Conservation (phyloP, 2,888 invertebrate species). For the Pristionchus maxplancki region DNA sequence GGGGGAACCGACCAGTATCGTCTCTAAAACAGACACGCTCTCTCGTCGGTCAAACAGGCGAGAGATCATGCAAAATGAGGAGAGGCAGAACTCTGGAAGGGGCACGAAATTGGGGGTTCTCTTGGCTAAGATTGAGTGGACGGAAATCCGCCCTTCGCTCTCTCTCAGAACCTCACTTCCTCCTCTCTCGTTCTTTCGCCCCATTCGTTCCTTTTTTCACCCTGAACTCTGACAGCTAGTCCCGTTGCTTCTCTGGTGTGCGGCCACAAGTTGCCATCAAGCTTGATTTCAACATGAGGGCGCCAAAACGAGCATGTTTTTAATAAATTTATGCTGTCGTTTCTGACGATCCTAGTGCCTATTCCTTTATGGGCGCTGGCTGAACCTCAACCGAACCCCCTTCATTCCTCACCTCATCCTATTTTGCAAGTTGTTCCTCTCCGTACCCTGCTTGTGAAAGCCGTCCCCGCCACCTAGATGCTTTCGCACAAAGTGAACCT, state of each 20-base stretch:
- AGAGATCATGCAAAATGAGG: not conserved
- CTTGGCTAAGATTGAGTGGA: not conserved
- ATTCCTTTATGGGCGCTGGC: too few species aligned
- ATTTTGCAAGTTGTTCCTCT: too few species aligned
- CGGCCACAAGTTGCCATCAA: too few species aligned
- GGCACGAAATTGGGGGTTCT: not conserved
- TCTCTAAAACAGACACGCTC: not conserved
- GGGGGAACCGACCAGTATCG: not conserved
- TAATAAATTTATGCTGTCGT: too few species aligned
- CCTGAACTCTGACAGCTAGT: not conserved
- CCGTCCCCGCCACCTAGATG: not conserved
- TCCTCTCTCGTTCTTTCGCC: not conserved
- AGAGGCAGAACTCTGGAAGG: not conserved
- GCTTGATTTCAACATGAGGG: too few species aligned
- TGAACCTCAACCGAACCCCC: too few species aligned
- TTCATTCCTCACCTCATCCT: too few species aligned
- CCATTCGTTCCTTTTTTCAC: not conserved
- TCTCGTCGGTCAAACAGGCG: not conserved
- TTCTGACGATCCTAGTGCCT: too few species aligned
- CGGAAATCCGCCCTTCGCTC: constrained; percentile 9
- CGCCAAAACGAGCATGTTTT: too few species aligned
- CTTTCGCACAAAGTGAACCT: not conserved
- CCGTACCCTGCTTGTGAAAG: not conserved
- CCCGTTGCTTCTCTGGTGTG: too few species aligned
- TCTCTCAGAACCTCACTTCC: not conserved